These are phyloP conservation scores for Mormyrus proboscirostris DNA, from an alignment of 2,797 vertebrate species.

Conservation along the genomic window DNA sequence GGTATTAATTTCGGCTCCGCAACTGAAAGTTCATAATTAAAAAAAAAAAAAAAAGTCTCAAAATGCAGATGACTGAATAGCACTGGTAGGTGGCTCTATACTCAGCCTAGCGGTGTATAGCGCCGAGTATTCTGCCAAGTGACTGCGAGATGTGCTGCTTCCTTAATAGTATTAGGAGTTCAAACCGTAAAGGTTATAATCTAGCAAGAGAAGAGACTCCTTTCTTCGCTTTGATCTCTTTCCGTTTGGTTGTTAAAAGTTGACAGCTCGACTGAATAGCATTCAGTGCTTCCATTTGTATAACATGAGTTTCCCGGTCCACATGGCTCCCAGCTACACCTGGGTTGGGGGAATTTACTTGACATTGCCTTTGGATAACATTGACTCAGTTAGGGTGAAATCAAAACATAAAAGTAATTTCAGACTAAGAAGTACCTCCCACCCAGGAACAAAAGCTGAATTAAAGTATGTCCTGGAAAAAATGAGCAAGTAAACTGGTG, in stretches of 20 bases:
- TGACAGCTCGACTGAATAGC: slow-evolving; percentile 64
- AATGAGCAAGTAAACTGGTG: not conserved
- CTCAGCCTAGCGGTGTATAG: slow-evolving; percentile 31
- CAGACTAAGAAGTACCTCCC: slow-evolving; percentile 66
- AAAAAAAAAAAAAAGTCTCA: not conserved
- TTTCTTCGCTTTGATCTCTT: slow-evolving; percentile 64
- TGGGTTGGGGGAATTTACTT: slow-evolving; percentile 68
- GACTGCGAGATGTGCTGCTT: slow-evolving; percentile 53
- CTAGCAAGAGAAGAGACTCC: slow-evolving; percentile 61
- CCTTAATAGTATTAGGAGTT: slow-evolving; percentile 59
- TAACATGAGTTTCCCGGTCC: slow-evolving; percentile 61
- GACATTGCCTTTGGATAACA: slow-evolving; percentile 62
- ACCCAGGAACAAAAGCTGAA: slow-evolving; percentile 57
- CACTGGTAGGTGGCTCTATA: slow-evolving; percentile 28
- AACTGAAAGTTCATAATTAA: not conserved
- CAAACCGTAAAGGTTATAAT: slow-evolving; percentile 57
- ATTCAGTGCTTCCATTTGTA: slow-evolving; percentile 65
- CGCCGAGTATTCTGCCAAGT: slow-evolving; percentile 39
- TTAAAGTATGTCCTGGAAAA: not conserved
- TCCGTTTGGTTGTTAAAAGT: slow-evolving; percentile 63
- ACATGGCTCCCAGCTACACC: slow-evolving; percentile 67
- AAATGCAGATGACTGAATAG: not conserved
- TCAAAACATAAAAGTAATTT: slow-evolving; percentile 69
- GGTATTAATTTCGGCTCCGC: not conserved
- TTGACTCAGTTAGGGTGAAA: slow-evolving; percentile 65